Base-by-base conservation (phyloP, 2,113 vertebrate genomes). In the Eidolon helvum region DNA sequence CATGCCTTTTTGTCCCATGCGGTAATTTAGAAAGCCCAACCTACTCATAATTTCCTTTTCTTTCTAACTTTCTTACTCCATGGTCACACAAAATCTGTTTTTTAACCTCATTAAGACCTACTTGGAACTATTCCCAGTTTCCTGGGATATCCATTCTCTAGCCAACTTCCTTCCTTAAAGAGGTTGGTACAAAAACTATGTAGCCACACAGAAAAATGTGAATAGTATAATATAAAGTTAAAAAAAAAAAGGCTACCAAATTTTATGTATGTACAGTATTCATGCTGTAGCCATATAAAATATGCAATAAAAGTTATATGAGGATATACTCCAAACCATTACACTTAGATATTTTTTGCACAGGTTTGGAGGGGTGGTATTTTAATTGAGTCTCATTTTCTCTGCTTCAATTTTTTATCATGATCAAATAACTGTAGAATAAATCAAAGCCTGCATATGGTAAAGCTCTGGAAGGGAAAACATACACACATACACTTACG, bases 371-470 rank as follows among this genome's bases (percentile, higher is more conserved):
- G 26, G 33, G 26, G 14, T 55, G 18, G 72, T 7, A 63, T 87
- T 83, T 95, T 91, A 50, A 71, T 50, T 94, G 59, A 89, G 30
- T 94, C 40, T 68, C 45, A 53, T 75, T 66, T 92, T 92, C 53
- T 95, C 66, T 87, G 91, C 43, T 82, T 87, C 83, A 75, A 50
- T 87, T 89, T 89, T 95, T 96, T 80, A 43, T n/a, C 15, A 74
- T 59, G 21, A 90, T 92, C 72, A 94, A 96, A 43, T 68, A 94
- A 85, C 28, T 82, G 50, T 61, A 79, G 66, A 82, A 97, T 59
- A 75, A 92, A 90, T 94, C 79, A 90, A 96, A 72, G 38, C 8
- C 53, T 87, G 15, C 66, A 83, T 65, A 66, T 66, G 15, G 77
- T 83, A 94, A 87, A 66, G 10, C 48, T 82, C 82, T 93, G 30